Conservation (phyloP, 2,888 invertebrate genomes). For the Conchocele bisecta region DNA sequence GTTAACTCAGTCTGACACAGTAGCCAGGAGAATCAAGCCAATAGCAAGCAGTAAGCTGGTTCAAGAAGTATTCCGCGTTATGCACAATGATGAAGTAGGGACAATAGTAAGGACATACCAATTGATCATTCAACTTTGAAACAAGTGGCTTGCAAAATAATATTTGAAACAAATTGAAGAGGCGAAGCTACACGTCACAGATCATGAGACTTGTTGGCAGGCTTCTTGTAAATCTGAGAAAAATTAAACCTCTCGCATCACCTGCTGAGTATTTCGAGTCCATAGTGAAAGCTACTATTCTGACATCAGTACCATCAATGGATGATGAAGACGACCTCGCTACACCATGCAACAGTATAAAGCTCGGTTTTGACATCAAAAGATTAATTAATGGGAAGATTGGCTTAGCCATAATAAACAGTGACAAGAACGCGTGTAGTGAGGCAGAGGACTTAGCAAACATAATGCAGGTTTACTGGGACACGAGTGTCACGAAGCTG, state of each 20-base stretch:
- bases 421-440: neutral
- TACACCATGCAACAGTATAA: slow-evolving; percentile 34
- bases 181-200: slow-evolving; percentile 32
- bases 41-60: too few relatives aligned
- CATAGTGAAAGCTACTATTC: slow-evolving; percentile 12
- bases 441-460: slow-evolving; percentile 26
- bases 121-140: slow-evolving; percentile 36
- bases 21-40: too few relatives aligned
- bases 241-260: too few relatives aligned
- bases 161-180: slow-evolving; percentile 29
- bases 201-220: slow-evolving; percentile 39
- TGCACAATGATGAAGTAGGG: too few relatives aligned
- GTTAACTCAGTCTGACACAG: too few relatives aligned
- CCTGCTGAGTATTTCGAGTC: slow-evolving; percentile 21
- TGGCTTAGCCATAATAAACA: slow-evolving; percentile 13
- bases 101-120: too few relatives aligned
- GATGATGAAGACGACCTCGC: slow-evolving; percentile 28
- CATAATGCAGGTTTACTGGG: slow-evolving; percentile 40
- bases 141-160: slow-evolving; percentile 40
- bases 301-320: slow-evolving; percentile 9
- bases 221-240: slow-evolving; percentile 19
- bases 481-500: slow-evolving; percentile 13
- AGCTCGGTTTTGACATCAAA: slow-evolving; percentile 36
- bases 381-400: slow-evolving; percentile 30
- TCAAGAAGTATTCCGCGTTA: too few relatives aligned